Base-by-base conservation (phyloP, 2,888 invertebrate species). In the Lasioglossum malachurum region DNA sequence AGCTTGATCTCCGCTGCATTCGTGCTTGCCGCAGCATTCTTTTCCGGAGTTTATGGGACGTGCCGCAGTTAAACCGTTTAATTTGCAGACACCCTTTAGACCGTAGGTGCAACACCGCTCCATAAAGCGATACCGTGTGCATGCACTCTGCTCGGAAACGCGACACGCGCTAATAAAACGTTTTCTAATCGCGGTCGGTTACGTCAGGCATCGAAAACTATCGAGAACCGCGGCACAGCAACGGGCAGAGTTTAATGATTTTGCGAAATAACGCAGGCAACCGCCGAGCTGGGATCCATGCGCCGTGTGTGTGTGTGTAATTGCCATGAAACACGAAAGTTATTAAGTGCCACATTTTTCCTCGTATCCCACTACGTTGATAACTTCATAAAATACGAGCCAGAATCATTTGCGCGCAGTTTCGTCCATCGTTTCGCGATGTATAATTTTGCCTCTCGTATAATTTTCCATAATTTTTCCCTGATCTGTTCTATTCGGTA, bases 121-220 rank as follows among this genome's bases (percentile, higher is more conserved):
- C 67, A 81, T 81, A 75, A 85, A 88, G 38, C 16, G 75, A 75
- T 83, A 81, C 75, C 81, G 83, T 82, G 75, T 77, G 72, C 72
- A 71, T 85, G 81, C 81, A 72, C 76, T 82, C 78, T 44, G 49
- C 41, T 67, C 72, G 67, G 71, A 76, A 80, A 83, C 76, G 73
- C 27, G 77, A 64, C 38, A 82, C 72, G 49, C 53, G 75, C 83
- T 78, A 73, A 82, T 76, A 77, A 49, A 72, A 64, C 82, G 78
- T 79, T 87, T 77, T 83, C 83, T 72, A 88, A 88, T 79, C 81
- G 76, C 19, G 67, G 76, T 8, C 67, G 31, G 74, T 88, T 81
- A 83, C 88, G 88, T 83, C 78, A 88, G 73, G 14, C 49, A 49
- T 75, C 53, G 57, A 76, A 60, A 84, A 80, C 64, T 69, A 31